These are phyloP conservation scores for Hemibagrus guttatus DNA, from an alignment of 2,797 vertebrate genomes.

Conservation along the genomic window DNA sequence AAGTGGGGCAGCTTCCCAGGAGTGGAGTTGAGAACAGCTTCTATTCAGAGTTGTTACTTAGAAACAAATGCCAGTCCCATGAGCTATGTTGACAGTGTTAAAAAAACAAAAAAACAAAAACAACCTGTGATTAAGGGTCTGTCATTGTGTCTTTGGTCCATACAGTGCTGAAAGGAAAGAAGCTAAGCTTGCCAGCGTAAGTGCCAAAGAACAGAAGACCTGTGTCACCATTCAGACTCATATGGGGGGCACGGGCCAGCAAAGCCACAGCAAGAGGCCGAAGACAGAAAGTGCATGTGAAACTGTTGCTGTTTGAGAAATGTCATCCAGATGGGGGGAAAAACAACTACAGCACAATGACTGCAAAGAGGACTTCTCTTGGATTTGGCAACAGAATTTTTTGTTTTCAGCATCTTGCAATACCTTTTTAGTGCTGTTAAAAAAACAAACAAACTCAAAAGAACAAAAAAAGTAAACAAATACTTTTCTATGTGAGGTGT, in stretches of 20 bases:
- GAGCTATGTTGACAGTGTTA: not conserved
- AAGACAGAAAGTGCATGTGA: slow-evolving; percentile 78
- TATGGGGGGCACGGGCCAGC: slow-evolving; percentile 78
- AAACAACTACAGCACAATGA: slow-evolving; percentile 76
- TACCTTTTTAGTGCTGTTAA: slow-evolving; percentile 91
- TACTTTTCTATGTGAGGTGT: slow-evolving; percentile 87
- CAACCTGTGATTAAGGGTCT: not conserved
- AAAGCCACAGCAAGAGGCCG: slow-evolving; percentile 82
- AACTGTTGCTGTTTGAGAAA: slow-evolving; percentile 76
- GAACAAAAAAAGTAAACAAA: slow-evolving; percentile 55
- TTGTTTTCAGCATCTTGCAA: slow-evolving; percentile 95
- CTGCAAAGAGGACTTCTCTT: slow-evolving; percentile 77
- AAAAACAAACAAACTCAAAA: slow-evolving; percentile 70
- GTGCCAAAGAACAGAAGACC: slow-evolving; percentile 70
- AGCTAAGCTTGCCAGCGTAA: slow-evolving; percentile 98
- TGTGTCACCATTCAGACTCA: slow-evolving; percentile 83
- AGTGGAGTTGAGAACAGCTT: not conserved
- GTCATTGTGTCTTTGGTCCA: slow-evolving; percentile 23
- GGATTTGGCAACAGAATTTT: slow-evolving; percentile 75
- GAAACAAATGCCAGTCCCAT: not conserved
- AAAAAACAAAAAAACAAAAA: not conserved
- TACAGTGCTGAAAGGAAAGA: slow-evolving; percentile 98
- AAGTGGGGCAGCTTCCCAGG: not conserved
- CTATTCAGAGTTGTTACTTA: not conserved
- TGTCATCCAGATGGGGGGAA: slow-evolving; percentile 64